Percentiles rank a stretch among this genome's conserved stretches.
These are phyloP conservation scores for Agrilus planipennis DNA, from an alignment of 1,140 invertebrate genomes.

Conservation along the genomic window DNA sequence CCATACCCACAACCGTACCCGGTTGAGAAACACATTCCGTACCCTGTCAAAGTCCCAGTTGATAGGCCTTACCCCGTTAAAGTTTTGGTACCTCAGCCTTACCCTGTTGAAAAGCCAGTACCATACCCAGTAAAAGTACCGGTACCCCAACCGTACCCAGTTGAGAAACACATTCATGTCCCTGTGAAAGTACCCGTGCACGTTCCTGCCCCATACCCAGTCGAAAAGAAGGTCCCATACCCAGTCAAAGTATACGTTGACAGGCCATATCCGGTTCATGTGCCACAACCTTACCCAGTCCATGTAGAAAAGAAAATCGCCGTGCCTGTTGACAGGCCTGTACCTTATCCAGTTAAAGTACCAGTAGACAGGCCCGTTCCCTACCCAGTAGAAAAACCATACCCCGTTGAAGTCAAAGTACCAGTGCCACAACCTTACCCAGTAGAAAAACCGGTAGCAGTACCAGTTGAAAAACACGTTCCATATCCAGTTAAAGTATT, in stretches of 20 bases:
- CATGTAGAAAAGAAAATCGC: conserved; percentile 49
- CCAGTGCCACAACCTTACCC: conserved; percentile 43
- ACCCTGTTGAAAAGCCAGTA: conserved; percentile 50
- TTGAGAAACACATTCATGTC: conserved; percentile 49
- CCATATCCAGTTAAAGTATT: conserved; percentile 40
- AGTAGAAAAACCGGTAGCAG: conserved; percentile 35
- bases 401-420: conserved; percentile 42
- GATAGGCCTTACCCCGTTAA: conserved; percentile 50
- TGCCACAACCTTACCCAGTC: conserved; percentile 46
- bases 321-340: conserved; percentile 50
- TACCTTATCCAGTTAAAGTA: conserved; percentile 57
- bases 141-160: conserved; percentile 60
- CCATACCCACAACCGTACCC: conserved; percentile 43
- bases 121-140: conserved; percentile 54
- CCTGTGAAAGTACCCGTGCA: conserved; percentile 52
- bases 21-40: conserved; percentile 43
- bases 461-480: conserved; percentile 44
- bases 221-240: conserved; percentile 52
- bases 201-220: conserved; percentile 48
- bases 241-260: conserved; percentile 49
- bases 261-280: conserved; percentile 46
- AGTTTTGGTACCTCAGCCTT: conserved; percentile 54
- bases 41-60: conserved; percentile 47
- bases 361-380: conserved; percentile 53
- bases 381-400: conserved; percentile 45